Evolutionary conservation across 2,113 vertebrate species (phyloP), one percentile per base, ranked within the genome.

Genomic region (Epinephelus lanceolatus): DNA sequence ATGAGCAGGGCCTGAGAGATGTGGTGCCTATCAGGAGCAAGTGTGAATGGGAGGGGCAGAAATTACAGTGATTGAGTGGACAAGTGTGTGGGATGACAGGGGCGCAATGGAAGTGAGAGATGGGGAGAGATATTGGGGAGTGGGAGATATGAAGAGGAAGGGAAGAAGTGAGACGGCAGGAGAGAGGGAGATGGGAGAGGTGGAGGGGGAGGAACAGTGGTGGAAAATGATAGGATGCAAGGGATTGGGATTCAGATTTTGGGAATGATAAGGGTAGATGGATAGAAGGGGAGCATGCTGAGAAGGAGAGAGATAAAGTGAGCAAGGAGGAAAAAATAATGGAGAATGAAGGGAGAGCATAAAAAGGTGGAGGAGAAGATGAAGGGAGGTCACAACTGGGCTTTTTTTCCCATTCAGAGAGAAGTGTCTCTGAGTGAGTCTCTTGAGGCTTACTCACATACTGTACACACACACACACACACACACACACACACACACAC

Each of bases 61-160:
- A 80, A 84, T 84, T 79, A 57, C 23, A 89, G 77, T 88, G 81
- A 88, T 84, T 78, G 91, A 90, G 85, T 85, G 47, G 42, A 84
- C 33, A 40, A 61, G 53, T 57, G 84, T 81, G 80, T 73, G 40
- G 47, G 74, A 76, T 80, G 87, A 86, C 80, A 88, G 72, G 42
- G 18, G 23, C 1, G 65, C 40, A 40, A 63, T 84, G 61, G 57
- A 80, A 78, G 70, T 76, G 53, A 91, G 65, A 72, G 73, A 76
- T 79, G 63, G 62, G 33, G 53, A 79, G 37, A 79, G 42, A 62
- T 52, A 69, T 52, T 52, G 18, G 57, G 37, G 57, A 60, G 60
- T 2, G 68, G 63, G 55, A 25, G n/a, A 67, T 70, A 55, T 83
- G 59, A 71, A 21, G 66, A 69, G 70, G 60, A 71, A 51, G 19